phyloP scores from a whole-genome alignment of 2,888 invertebrate genomes.

The Caenorhabditis auriculariae region DNA sequence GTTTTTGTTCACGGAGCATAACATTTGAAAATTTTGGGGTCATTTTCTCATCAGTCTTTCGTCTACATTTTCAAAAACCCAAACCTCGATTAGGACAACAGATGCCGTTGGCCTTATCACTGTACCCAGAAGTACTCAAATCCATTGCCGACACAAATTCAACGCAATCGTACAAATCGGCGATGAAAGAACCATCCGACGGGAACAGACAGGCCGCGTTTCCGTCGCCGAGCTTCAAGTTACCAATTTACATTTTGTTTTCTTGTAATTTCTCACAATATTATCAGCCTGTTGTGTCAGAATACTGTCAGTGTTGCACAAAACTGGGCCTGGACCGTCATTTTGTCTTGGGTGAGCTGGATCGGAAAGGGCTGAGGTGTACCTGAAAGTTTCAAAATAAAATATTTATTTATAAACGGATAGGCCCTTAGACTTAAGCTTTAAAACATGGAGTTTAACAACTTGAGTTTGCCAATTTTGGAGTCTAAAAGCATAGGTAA shows the following conservation, averaged over 20 bases:
- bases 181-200: conserved; percentile 46
- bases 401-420: too few species aligned
- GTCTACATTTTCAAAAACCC: too few species aligned
- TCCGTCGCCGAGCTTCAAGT: conserved; percentile 42
- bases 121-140: conserved; percentile 44
- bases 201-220: conserved; percentile 47
- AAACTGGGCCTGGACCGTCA: conserved; percentile 45
- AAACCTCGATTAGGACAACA: conserved; percentile 51
- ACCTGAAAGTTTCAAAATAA: conserved; percentile 14
- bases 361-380: conserved; percentile 49
- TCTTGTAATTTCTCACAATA: conserved; percentile 15
- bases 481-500: too few species aligned
- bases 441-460: too few species aligned
- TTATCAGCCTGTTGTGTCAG: conserved; percentile 38
- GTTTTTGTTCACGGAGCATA: too few species aligned
- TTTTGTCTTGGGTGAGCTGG: conserved; percentile 49
- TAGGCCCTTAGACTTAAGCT: too few species aligned
- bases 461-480: too few species aligned
- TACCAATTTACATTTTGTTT: background rate
- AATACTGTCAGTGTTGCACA: conserved; percentile 45
- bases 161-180: conserved; percentile 52
- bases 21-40: too few species aligned
- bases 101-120: conserved; percentile 48
- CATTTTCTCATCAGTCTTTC: too few species aligned
- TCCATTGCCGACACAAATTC: conserved; percentile 49